Base-by-base conservation (phyloP, 92 coral and sea anemone species). In the Porites rus region DNA sequence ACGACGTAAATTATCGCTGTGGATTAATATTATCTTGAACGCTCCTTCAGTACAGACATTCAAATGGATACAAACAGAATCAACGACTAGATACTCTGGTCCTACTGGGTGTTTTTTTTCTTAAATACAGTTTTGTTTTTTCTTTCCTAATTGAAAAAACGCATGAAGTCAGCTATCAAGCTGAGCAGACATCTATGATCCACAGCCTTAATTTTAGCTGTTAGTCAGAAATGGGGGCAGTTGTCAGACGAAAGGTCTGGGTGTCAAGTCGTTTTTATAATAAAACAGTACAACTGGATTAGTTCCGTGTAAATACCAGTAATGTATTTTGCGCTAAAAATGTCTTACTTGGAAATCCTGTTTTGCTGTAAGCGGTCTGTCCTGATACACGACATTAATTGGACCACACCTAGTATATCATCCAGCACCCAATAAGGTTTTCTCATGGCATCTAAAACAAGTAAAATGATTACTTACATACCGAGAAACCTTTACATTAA, bases 371-470 rank as follows among this genome's bases (percentile, higher is more conserved):
- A 85, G 74, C 93, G 89, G 86, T 97, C 99, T 60, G 92, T 93
- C 58, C 98, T 89, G 20, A 97, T 85, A 62, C 93, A 90, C 64
- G 93, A 78, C 98, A 95, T 71, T 38, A 87, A 69, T 88, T 95
- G 90, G 10, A 95, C 87, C 69, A 89, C 92, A 69, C 68, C 86
- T 16, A 90, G 86, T 22, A 95, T 94, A 78, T 97, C 98, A 76
- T 94, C 93, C 52, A 97, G 71, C 56, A 89, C 92, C 99, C 99
- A 97, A 85, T 90, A 93, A 25, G 90, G 98, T 73, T 93, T 97
- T 51, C 91, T 88, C 97, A 97, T 94, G 64, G 91, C 91, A 20
- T 94, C 99, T 97, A 78, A 10, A 65, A 21, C 79, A 59, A 63
- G 64, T 7, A 38, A 24, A 60, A 19, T 10, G 2, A 75, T 56